Evolutionary conservation across 2,113 vertebrate genomes (phyloP).

Genomic region (Pseudopipra pipra): DNA sequence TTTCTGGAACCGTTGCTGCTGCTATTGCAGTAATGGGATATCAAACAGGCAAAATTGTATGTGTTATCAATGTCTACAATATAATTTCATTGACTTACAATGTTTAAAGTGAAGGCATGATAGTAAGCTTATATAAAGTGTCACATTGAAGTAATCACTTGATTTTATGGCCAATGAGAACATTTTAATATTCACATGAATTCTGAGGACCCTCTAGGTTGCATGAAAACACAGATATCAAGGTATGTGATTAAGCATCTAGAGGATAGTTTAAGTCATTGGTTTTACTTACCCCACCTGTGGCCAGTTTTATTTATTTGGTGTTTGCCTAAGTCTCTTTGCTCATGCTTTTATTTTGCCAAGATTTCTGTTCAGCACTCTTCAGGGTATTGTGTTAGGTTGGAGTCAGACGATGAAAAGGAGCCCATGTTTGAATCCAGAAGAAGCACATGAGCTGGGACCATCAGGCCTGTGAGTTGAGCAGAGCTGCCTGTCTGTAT

Average conservation of each 20-base stretch:
- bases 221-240: neutral
- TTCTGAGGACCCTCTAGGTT: neutral
- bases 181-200: neutral
- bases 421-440: neutral
- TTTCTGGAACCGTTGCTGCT: slow-evolving; percentile 26
- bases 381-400: too few species aligned
- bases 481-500: neutral
- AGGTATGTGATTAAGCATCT: slow-evolving; percentile 9
- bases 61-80: slow-evolving; percentile 70
- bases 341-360: neutral
- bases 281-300: neutral
- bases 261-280: neutral
- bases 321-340: neutral
- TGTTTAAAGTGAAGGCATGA: slow-evolving; percentile 67
- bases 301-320: neutral
- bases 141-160: slow-evolving; percentile 65
- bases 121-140: slow-evolving; percentile 64
- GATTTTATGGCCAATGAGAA: slow-evolving; percentile 61
- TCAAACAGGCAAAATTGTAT: too few species aligned
- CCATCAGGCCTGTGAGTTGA: neutral
- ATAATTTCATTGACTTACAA: slow-evolving; percentile 73
- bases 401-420: neutral
- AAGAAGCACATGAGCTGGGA: fast-evolving
- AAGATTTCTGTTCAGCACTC: neutral
- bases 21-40: too few species aligned